A percentile compares a stretch with the other conserved stretches of the same genome.
Evolutionary conservation across 2,113 vertebrate genomes (phyloP).

Genomic region (Scortum barcoo): DNA sequence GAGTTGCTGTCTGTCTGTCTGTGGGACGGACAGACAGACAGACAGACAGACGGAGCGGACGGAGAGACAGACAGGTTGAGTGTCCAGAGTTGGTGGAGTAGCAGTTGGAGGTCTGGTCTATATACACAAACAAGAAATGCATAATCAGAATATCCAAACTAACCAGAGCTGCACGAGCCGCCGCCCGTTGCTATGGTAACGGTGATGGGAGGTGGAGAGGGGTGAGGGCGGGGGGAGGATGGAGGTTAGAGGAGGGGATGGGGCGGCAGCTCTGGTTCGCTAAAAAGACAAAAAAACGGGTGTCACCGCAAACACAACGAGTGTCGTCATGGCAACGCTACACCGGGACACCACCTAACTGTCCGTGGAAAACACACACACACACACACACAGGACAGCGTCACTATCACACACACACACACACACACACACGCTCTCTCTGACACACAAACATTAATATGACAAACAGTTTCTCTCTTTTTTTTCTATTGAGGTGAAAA

Average conservation of each 20-base stretch:
- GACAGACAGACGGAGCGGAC: constrained; percentile 28
- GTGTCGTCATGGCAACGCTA: constrained; percentile 73
- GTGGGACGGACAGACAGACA: not conserved
- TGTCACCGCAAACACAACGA: constrained; percentile 69
- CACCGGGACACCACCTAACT: constrained; percentile 66
- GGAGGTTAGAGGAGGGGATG: not conserved
- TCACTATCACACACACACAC: constrained; percentile 39
- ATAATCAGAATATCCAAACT: constrained; percentile 70
- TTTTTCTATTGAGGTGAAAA: constrained; percentile 76
- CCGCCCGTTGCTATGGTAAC: constrained; percentile 19
- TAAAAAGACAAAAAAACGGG: constrained; percentile 42
- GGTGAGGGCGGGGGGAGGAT: not conserved
- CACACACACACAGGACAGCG: constrained; percentile 45
- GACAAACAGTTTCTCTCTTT: constrained; percentile 66
- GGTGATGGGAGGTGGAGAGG: not conserved
- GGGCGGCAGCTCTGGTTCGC: constrained; percentile 40
- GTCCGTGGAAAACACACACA: constrained; percentile 62
- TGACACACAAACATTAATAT: constrained; percentile 57
- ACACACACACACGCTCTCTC: constrained; percentile 22
- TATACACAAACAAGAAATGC: constrained; percentile 70
- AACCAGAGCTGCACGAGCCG: constrained; percentile 46
- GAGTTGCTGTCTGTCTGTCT: constrained; percentile 18
- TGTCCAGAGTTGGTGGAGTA: constrained; percentile 29
- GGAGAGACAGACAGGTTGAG: constrained; percentile 29
- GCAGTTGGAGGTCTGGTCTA: constrained; percentile 65